phyloP scores from a whole-genome alignment of 1,140 invertebrate species.

The Drosophila nasuta region DNA sequence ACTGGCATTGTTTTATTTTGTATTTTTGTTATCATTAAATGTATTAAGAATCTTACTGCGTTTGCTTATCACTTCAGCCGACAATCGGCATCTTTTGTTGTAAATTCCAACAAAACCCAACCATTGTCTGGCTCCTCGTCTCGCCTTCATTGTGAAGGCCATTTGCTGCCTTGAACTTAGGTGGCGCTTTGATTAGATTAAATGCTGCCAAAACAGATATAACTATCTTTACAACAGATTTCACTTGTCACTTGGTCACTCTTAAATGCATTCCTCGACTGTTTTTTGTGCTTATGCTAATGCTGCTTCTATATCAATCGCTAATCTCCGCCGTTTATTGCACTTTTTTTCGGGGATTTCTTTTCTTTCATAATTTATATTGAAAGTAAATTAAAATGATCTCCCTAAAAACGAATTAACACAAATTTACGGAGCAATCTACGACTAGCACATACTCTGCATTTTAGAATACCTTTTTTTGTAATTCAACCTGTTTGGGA shows the following conservation, averaged over 20 bases:
- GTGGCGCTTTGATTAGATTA: constrained; percentile 39
- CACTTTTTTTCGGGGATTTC: neutral
- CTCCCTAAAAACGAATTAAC: neutral
- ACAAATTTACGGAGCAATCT: neutral
- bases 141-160: neutral
- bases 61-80: neutral
- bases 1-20: constrained; percentile 36
- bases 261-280: neutral
- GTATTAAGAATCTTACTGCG: constrained; percentile 1
- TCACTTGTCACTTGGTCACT: neutral
- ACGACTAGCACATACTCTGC: too few species aligned
- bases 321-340: neutral
- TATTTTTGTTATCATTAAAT: constrained; percentile 21
- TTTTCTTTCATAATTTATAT: neutral
- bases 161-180: constrained; percentile 30
- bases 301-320: neutral
- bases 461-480: too few species aligned
- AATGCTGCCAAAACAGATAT: constrained; percentile 8
- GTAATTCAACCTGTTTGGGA: too few species aligned
- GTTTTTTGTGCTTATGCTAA: neutral
- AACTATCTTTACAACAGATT: constrained; percentile 24
- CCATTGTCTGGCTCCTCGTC: neutral
- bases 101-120: constrained; percentile 1
- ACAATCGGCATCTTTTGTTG: constrained; percentile 3
- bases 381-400: neutral